These are phyloP conservation scores for Sitta carolinensis DNA, from an alignment of 2,797 vertebrate species.

Conservation along the genomic window DNA sequence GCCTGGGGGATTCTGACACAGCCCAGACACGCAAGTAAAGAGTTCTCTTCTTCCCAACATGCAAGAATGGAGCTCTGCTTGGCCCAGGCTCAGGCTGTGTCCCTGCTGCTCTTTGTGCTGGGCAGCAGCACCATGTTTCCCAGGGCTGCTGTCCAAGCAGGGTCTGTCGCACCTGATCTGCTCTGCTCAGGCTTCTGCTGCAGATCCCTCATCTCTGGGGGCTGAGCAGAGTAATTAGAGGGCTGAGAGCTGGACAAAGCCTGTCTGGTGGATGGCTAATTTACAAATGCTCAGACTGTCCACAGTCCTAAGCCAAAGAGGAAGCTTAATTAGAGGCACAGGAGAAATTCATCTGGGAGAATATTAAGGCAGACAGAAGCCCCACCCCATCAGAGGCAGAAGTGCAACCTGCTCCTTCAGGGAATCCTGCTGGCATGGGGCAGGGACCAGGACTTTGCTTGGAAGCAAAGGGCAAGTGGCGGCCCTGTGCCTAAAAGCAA, in stretches of 20 bases:
- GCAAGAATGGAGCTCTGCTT: not conserved
- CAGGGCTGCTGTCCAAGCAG: conserved; percentile 22
- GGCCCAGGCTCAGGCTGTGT: not conserved
- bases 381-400: not conserved
- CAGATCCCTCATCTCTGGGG: conserved; percentile 20
- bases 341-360: conserved; percentile 51
- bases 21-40: not conserved
- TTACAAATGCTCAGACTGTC: conserved; percentile 47
- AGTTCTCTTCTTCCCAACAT: not conserved
- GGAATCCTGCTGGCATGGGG: not conserved
- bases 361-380: conserved; percentile 41
- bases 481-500: not conserved
- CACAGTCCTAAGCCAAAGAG: conserved; percentile 23
- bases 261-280: conserved; percentile 52
- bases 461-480: not conserved
- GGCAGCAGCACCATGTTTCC: not conserved
- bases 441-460: not conserved
- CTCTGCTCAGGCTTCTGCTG: conserved; percentile 11
- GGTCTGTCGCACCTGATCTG: not conserved
- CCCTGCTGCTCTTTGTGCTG: not conserved
- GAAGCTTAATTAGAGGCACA: conserved; percentile 51
- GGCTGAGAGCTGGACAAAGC: conserved; percentile 47
- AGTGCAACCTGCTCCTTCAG: not conserved
- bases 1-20: not conserved
- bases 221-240: conserved; percentile 40